Evolutionary conservation across 1,140 invertebrate species (phyloP).

Genomic region (Laodelphax striatellus): DNA sequence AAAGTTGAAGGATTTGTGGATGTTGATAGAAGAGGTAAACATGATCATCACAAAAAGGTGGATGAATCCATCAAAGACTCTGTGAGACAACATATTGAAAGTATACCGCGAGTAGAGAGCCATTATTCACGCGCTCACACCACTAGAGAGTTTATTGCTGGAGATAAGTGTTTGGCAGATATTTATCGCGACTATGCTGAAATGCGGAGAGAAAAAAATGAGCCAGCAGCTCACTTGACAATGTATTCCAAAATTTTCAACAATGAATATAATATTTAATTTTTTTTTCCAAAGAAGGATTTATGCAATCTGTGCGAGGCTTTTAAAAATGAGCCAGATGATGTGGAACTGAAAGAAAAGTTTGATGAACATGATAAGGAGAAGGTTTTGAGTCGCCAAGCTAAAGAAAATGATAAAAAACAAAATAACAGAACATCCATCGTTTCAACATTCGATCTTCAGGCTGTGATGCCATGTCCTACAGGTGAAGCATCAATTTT

Average conservation of each 20-base stretch:
- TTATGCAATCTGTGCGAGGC: conserved; percentile 19
- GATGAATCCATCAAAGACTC: conserved; percentile 10
- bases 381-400: neutral
- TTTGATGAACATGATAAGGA: conserved; percentile 13
- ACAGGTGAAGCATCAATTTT: conserved; percentile 16
- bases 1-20: conserved; percentile 2
- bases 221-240: conserved; percentile 15
- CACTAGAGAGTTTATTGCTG: conserved; percentile 18
- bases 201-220: conserved; percentile 6
- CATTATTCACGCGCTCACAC: conserved; percentile 13
- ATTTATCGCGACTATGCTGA: conserved; percentile 17
- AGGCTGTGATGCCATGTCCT: conserved; percentile 7
- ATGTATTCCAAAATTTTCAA: conserved; percentile 18
- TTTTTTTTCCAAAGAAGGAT: conserved; percentile 24
- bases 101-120: conserved; percentile 11
- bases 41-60: conserved; percentile 10
- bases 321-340: conserved; percentile 12
- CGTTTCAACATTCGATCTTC: conserved; percentile 8
- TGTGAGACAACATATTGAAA: conserved; percentile 12
- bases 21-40: conserved; percentile 12
- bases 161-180: conserved; percentile 11
- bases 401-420: conserved; percentile 9
- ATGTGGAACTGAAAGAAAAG: conserved; percentile 9
- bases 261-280: conserved; percentile 20
- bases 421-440: neutral